Evolutionary conservation across 2,113 vertebrate species (phyloP).

Genomic region (Corythaixoides concolor): DNA sequence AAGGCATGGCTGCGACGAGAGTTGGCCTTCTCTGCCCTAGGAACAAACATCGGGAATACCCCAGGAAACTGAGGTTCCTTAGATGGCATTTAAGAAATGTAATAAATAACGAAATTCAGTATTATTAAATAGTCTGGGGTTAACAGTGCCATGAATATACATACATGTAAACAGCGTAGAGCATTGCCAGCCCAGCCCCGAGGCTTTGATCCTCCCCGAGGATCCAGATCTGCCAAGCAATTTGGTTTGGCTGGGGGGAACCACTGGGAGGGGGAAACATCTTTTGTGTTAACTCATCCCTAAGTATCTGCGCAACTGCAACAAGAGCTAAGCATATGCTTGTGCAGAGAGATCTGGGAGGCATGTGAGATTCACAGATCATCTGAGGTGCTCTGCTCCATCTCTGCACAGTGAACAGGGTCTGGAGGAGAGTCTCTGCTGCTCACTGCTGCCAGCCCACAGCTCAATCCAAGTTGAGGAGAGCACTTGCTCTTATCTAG

Average conservation of each 20-base stretch:
- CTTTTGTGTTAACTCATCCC: not conserved
- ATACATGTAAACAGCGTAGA: not conserved
- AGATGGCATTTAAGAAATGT: constrained; percentile 16
- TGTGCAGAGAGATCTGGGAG: not conserved
- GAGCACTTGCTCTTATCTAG: not conserved
- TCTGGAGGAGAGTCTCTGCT: not conserved
- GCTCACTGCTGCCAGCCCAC: not conserved
- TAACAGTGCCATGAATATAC: not conserved
- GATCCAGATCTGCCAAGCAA: not conserved
- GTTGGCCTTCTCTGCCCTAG: not conserved
- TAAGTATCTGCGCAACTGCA: not conserved
- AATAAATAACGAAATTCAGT: not conserved
- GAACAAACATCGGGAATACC: not conserved
- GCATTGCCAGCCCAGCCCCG: not conserved
- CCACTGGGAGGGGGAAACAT: not conserved
- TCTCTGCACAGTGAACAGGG: not conserved
- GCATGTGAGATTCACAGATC: not conserved
- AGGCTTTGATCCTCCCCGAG: constrained; percentile 19
- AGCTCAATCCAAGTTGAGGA: rapidly evolving
- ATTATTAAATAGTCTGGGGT: not conserved
- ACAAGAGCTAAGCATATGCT: not conserved
- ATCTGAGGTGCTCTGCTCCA: not conserved
- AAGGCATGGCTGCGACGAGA: rapidly evolving
- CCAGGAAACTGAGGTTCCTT: constrained; percentile 10
- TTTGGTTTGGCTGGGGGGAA: not conserved